Evolutionary conservation across 2,888 invertebrate genomes (phyloP).

Genomic region (Acronicta alni): DNA sequence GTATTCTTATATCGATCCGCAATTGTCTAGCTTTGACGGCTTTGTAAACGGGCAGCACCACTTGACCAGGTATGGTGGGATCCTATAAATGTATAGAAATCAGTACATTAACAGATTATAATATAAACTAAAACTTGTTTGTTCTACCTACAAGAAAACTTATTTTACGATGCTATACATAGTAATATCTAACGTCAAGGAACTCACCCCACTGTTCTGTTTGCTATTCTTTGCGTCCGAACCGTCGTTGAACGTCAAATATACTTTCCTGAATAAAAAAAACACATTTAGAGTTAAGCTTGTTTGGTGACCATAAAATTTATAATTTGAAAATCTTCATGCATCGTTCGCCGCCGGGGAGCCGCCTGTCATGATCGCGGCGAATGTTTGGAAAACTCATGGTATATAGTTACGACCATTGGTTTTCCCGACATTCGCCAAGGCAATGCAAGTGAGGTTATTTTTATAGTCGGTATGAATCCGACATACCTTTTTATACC

Average conservation of each 20-base stretch:
- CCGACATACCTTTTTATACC: too few species aligned
- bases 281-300: neutral
- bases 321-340: too few species aligned
- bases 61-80: constrained; percentile 89
- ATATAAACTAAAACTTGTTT: too few species aligned
- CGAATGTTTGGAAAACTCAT: too few species aligned
- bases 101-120: neutral
- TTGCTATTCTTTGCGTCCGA: constrained; percentile 58
- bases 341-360: too few species aligned
- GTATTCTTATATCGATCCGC: constrained; percentile 85
- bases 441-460: too few species aligned
- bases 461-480: too few species aligned
- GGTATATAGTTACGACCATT: too few species aligned
- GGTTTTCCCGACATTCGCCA: too few species aligned
- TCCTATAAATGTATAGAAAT: constrained; percentile 64
- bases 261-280: constrained; percentile 89
- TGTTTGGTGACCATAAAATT: neutral
- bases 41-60: constrained; percentile 92
- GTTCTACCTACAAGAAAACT: too few species aligned
- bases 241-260: constrained; percentile 90
- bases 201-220: constrained; percentile 76
- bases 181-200: neutral
- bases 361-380: too few species aligned
- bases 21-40: constrained; percentile 92
- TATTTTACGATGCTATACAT: too few species aligned